phyloP scores from a whole-genome alignment of 2,888 invertebrate genomes.

The Amphipoea lucens region DNA sequence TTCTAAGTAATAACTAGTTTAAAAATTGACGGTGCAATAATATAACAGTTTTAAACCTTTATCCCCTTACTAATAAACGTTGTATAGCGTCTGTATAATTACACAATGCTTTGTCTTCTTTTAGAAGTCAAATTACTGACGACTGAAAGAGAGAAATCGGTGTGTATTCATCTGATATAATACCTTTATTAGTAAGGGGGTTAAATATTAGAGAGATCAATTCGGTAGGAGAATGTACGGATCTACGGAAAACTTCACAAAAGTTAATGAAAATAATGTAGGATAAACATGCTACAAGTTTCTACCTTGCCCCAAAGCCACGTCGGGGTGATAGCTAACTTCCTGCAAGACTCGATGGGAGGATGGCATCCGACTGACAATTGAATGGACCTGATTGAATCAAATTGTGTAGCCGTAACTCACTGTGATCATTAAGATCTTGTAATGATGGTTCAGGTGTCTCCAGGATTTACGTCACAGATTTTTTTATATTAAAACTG shows the following conservation, averaged over 20 bases:
- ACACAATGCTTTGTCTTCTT: too few relatives aligned
- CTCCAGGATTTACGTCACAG: neutral
- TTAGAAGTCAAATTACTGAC: too few relatives aligned
- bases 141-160: too few relatives aligned
- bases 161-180: too few relatives aligned
- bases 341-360: slow-evolving; percentile 43
- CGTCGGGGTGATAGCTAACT: slow-evolving; percentile 42
- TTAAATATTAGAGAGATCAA: neutral
- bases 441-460: slow-evolving; percentile 11
- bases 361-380: slow-evolving; percentile 43
- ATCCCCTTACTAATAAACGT: too few relatives aligned
- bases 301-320: slow-evolving; percentile 7
- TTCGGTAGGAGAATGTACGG: neutral
- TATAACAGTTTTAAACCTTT: neutral
- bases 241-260: neutral
- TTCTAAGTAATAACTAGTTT: neutral
- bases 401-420: slow-evolving; percentile 50
- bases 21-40: neutral
- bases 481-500: neutral
- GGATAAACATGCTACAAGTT: neutral
- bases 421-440: slow-evolving; percentile 41
- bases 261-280: neutral
- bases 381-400: slow-evolving; percentile 56
- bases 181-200: too few relatives aligned
- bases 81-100: too few relatives aligned